Conservation (phyloP, 2,113 vertebrate genomes). For the Maccullochella peelii region DNA sequence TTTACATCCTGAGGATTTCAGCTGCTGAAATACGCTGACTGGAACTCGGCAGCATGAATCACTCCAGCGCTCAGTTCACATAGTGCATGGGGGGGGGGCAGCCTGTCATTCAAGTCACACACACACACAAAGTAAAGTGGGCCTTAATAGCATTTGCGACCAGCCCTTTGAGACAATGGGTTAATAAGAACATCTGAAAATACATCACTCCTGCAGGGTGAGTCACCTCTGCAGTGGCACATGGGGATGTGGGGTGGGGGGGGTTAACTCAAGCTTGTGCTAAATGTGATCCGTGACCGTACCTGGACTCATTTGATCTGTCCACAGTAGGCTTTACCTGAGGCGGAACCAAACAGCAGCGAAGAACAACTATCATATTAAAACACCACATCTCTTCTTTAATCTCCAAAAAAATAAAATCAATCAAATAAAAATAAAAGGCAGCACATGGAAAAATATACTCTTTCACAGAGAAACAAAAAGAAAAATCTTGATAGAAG, state of each 20-base stretch:
- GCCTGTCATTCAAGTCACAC: neutral
- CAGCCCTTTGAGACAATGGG: slow-evolving; percentile 61
- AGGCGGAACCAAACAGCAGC: slow-evolving; percentile 17
- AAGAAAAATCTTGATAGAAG: neutral
- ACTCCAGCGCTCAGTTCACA: neutral
- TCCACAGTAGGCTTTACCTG: slow-evolving; percentile 23
- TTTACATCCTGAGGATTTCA: slow-evolving; percentile 38
- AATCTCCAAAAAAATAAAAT: neutral
- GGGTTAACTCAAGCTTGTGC: slow-evolving; percentile 42
- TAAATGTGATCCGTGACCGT: slow-evolving; percentile 65
- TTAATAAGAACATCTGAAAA: slow-evolving; percentile 79
- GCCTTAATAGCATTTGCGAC: slow-evolving; percentile 30
- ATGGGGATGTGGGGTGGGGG: slow-evolving; percentile 37
- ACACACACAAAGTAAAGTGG: slow-evolving; percentile 8
- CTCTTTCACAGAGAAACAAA: slow-evolving; percentile 14
- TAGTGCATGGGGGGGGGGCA: slow-evolving; percentile 8
- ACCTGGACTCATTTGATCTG: slow-evolving; percentile 29
- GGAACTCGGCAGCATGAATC: slow-evolving; percentile 33
- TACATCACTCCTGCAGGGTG: slow-evolving; percentile 66
- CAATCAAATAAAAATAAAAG: no score
- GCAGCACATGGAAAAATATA: neutral
- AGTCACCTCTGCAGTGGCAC: slow-evolving; percentile 71
- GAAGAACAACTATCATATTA: neutral
- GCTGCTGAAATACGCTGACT: slow-evolving; percentile 43
- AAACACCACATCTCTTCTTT: slow-evolving; percentile 5